These are phyloP conservation scores for Todiramphus chloris DNA, from an alignment of 2,113 vertebrate species.

Conservation along the genomic window DNA sequence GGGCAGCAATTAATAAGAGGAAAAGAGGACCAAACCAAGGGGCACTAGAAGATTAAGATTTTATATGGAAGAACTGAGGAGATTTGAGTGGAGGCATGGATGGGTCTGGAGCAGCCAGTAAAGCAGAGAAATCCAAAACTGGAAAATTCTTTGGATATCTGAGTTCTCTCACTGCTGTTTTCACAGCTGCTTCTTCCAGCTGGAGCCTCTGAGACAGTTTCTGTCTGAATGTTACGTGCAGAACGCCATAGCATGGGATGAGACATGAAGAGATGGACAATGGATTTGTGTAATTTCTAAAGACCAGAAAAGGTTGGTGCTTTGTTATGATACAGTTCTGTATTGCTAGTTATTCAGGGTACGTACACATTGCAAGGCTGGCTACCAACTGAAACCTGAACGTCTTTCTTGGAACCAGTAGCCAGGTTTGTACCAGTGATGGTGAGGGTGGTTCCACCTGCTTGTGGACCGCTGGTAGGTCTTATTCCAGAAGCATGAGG, in stretches of 20 bases:
- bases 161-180: neutral
- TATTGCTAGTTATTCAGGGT: neutral
- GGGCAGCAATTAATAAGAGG: neutral
- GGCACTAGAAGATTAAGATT: neutral
- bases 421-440: conserved; percentile 82
- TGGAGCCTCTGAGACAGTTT: neutral
- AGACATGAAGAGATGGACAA: neutral
- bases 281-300: neutral
- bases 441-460: conserved; percentile 88
- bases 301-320: neutral
- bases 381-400: conserved; percentile 76
- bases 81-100: neutral
- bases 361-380: conserved; percentile 89
- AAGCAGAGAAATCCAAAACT: neutral
- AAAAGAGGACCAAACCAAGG: neutral
- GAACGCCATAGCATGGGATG: neutral
- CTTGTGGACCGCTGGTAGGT: conserved; percentile 83
- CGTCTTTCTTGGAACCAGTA: conserved; percentile 86
- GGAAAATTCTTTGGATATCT: neutral
- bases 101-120: neutral
- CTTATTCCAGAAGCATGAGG: conserved; percentile 74
- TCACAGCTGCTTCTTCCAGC: neutral
- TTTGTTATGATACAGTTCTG: neutral
- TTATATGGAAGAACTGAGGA: neutral
- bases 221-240: neutral